Conservation (phyloP, 2,797 vertebrate genomes). For the Pangasius djambal region DNA sequence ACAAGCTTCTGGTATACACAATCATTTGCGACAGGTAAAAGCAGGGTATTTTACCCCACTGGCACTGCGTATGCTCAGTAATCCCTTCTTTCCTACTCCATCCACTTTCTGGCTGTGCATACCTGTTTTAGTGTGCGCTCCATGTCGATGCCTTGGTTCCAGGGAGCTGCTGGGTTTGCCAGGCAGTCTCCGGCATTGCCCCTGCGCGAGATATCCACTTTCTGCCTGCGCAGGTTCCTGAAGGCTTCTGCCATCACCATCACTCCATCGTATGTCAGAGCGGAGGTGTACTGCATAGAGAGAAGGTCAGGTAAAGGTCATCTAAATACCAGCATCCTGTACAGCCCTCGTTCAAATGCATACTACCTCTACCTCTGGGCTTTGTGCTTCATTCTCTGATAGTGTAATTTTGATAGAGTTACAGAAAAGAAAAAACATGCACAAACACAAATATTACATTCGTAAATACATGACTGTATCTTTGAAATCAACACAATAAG, state of each 20-base stretch:
- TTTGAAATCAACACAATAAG: neutral
- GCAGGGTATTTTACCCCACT: neutral
- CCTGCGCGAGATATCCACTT: constrained; percentile 96
- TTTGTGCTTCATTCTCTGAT: neutral
- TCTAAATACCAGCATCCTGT: constrained; percentile 40
- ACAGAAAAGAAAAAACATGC: neutral
- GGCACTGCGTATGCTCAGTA: neutral
- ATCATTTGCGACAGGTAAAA: neutral
- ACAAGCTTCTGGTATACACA: neutral
- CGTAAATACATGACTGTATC: neutral
- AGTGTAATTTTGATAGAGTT: neutral
- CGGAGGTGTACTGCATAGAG: constrained; percentile 89
- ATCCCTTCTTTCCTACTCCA: neutral
- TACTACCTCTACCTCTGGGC: neutral
- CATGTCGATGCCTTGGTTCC: constrained; percentile 99
- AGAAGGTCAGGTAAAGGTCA: constrained; percentile 46
- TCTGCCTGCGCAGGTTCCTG: constrained; percentile 92
- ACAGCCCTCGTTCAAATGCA: neutral
- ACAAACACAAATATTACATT: neutral
- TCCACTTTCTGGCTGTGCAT: constrained; percentile 16
- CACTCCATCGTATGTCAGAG: constrained; percentile 95
- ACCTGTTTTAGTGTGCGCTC: constrained; percentile 98
- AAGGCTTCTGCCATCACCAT: constrained; percentile 99
- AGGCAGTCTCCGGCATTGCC: constrained; percentile 98
- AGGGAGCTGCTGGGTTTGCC: constrained; percentile 96